Base-by-base conservation (phyloP, 2,888 invertebrate genomes). In the Metacarcinus magister region DNA sequence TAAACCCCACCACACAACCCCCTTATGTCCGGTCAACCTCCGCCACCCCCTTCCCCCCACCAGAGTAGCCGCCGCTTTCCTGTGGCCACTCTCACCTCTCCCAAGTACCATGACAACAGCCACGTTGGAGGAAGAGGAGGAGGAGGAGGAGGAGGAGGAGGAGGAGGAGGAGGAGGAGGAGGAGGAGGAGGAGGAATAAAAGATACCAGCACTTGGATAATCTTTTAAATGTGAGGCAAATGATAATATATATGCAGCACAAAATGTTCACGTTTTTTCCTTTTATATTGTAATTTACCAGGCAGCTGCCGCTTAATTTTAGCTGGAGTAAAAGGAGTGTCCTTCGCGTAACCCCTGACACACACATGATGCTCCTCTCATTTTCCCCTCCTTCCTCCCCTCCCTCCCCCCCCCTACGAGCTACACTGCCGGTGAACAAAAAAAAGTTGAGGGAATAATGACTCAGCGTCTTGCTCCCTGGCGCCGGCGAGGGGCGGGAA, bases 381-480 rank as follows among this genome's bases (percentile, higher is more conserved):
- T n/a, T 16, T 28, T 46, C 10, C 16, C 44, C 28, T 19, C 46
- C 23, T 44, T 39, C 4, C 91, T 92, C 48, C n/a, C 92, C 2
- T 23, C 8, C 23, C 16, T 48, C 92, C 28, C 28, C 48, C 44
- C 92, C 48, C 7, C 75, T 28, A 75, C 75, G 75, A 75, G n/a
- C 75, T n/a, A 75, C 19, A 75, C 75, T 75, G 75, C 75, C 28
- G 75, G 28, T 75, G 75, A 28, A 75, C 23, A 75, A 28, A 75
- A 75, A 67, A 67, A 23, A 67, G n/a, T 75, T 23, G 75, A 23
- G 23, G 75, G 75, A 75, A 75, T n/a, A 75, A 75, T 75, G 75
- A 75, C 75, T 75, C 23, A 75, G 75, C 75, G 75, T 75, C 75
- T 75, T 75, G 75, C n/a, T 75, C 75, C 75, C 7, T 75, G 75